A percentile compares a stretch with the other conserved stretches of the same genome.
These are phyloP conservation scores for Chinchilla lanigera DNA, from an alignment of 2,113 vertebrate genomes.

Conservation along the genomic window DNA sequence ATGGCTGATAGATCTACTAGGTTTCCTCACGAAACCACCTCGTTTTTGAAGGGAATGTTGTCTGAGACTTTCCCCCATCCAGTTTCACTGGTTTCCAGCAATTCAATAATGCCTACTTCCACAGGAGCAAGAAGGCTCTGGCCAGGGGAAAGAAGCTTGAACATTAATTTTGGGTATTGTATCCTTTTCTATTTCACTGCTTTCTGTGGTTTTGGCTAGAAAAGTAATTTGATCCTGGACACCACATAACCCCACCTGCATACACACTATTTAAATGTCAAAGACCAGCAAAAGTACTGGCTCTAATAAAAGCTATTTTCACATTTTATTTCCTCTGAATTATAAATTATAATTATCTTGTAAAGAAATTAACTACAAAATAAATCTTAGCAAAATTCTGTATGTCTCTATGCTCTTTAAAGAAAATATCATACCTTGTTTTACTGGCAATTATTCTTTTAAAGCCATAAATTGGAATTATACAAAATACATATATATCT, in stretches of 20 bases:
- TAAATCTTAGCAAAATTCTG: constrained; percentile 13
- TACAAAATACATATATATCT: neutral
- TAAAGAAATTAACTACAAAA: constrained; percentile 62
- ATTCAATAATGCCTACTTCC: neutral
- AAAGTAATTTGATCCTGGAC: neutral
- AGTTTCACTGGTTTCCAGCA: neutral
- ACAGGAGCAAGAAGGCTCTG: neutral
- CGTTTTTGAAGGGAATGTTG: neutral
- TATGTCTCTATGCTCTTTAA: neutral
- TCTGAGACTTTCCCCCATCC: neutral
- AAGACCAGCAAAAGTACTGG: constrained; percentile 51
- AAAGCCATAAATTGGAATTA: constrained; percentile 37
- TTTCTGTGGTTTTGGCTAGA: neutral
- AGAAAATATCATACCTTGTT: neutral
- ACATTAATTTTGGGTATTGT: neutral
- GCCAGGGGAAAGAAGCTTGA: neutral
- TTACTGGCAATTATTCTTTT: constrained; percentile 48
- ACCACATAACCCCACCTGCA: neutral
- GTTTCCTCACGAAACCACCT: neutral
- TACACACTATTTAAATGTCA: neutral
- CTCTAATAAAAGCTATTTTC: constrained; percentile 79
- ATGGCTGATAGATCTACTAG: neutral
- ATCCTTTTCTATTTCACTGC: neutral
- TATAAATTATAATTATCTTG: constrained; percentile 81
- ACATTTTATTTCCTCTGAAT: constrained; percentile 77